phyloP scores from a whole-genome alignment of 92 coral and sea anemone species.

The Ricordea florida region DNA sequence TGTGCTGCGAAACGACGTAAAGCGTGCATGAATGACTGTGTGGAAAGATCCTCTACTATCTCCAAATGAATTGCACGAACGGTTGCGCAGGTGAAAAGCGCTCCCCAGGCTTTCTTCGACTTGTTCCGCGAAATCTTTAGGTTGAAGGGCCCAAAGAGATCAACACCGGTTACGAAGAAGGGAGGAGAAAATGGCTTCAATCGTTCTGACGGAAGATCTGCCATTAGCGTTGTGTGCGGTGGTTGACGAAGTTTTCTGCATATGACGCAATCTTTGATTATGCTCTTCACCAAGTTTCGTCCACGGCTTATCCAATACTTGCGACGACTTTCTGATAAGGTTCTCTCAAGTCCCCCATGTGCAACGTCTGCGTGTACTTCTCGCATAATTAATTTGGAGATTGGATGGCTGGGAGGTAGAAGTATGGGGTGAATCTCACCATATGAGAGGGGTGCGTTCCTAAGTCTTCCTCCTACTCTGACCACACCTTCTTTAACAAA shows the following conservation, averaged over 20 bases:
- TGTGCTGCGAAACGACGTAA: conserved; percentile 34
- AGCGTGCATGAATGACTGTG: conserved; percentile 38
- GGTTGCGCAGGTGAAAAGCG: conserved; percentile 46
- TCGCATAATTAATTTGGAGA: conserved; percentile 48
- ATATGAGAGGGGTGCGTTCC: conserved; percentile 15
- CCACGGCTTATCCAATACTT: conserved; percentile 35
- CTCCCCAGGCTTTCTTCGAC: conserved; percentile 20
- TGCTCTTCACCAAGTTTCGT: conserved; percentile 17
- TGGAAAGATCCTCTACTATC: conserved; percentile 34
- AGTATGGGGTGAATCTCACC: conserved; percentile 53
- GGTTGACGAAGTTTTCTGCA: conserved; percentile 50
- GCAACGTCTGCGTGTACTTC: not conserved
- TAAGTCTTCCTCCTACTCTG: conserved; percentile 56
- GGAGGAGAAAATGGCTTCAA: conserved; percentile 42
- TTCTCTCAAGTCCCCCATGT: conserved; percentile 49
- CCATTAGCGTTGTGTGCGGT: conserved; percentile 54
- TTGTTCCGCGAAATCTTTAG: conserved; percentile 33
- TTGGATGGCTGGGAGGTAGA: conserved; percentile 29
- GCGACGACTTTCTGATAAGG: conserved; percentile 42
- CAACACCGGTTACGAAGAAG: conserved; percentile 48
- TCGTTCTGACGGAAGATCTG: conserved; percentile 49
- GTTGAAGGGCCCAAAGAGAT: conserved; percentile 53
- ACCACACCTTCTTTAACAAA: conserved; percentile 37
- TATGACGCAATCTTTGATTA: conserved; percentile 7
- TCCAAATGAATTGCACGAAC: conserved; percentile 33